Conservation (phyloP, 2,113 vertebrate species). For the Periophthalmodon schlosseri region DNA sequence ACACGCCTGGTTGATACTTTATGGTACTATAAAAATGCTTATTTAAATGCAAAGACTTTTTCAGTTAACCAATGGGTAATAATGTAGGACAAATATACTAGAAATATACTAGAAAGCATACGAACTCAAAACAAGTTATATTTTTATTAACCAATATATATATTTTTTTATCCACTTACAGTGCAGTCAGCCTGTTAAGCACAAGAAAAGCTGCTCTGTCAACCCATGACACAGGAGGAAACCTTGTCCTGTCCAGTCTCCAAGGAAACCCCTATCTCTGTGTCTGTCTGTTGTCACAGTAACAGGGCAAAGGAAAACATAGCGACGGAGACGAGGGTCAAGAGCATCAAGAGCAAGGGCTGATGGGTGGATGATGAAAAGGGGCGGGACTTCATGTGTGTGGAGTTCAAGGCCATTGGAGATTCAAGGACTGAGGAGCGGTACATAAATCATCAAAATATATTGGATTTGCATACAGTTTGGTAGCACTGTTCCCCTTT, state of each 20-base stretch:
- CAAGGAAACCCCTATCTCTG: slow-evolving; percentile 48
- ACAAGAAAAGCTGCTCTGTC: neutral
- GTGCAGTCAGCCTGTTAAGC: neutral
- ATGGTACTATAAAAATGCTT: no score
- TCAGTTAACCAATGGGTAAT: no score
- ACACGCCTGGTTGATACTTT: no score
- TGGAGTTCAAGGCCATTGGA: neutral
- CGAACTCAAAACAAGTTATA: no score
- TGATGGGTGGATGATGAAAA: slow-evolving; percentile 36
- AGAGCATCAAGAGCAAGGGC: neutral
- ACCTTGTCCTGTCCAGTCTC: slow-evolving; percentile 36
- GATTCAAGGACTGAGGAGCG: neutral
- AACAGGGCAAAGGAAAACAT: slow-evolving; percentile 38
- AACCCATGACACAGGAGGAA: slow-evolving; percentile 11
- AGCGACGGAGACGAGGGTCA: neutral
- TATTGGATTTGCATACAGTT: neutral
- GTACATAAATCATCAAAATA: neutral
- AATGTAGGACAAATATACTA: no score
- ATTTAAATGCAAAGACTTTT: no score
- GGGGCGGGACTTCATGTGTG: slow-evolving; percentile 21
- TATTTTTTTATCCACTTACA: no score
- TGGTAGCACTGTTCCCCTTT: neutral
- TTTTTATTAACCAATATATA: no score
- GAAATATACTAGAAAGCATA: no score
- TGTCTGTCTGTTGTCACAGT: slow-evolving; percentile 64